Conservation (phyloP, 1,140 invertebrate genomes). For the Drosophila ironensis region DNA sequence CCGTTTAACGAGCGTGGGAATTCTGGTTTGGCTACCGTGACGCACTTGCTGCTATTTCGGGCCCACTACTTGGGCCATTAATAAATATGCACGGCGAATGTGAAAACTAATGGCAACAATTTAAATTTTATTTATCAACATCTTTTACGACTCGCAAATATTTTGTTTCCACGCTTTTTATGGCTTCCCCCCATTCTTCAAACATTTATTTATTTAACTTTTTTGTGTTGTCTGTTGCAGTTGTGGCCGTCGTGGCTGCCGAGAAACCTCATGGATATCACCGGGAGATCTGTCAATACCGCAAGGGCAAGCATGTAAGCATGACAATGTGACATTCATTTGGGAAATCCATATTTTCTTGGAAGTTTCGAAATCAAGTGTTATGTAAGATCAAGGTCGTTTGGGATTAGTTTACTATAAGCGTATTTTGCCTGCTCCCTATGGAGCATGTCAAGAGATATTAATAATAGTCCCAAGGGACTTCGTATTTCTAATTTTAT, state of each 20-base stretch:
- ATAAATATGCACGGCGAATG: conserved; percentile 44
- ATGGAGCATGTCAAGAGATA: too few species aligned
- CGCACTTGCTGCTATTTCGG: conserved; percentile 70
- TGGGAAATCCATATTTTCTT: not conserved
- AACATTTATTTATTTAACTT: conserved; percentile 7
- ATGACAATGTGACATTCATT: not conserved
- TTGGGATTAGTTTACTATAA: too few species aligned
- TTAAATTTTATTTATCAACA: conserved; percentile 59
- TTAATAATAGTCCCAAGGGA: too few species aligned
- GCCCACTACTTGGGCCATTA: conserved; percentile 36
- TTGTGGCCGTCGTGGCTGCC: conserved; percentile 23
- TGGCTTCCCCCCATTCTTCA: not conserved
- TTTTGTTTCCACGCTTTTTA: conserved; percentile 26
- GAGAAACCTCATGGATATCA: conserved; percentile 56
- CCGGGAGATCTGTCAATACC: conserved; percentile 70
- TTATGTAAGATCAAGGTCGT: too few species aligned
- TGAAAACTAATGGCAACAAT: conserved; percentile 50
- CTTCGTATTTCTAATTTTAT: too few species aligned
- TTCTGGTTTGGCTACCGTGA: conserved; percentile 40
- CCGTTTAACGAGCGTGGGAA: conserved; percentile 66
- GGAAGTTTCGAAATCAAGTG: too few species aligned
- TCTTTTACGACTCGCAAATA: conserved; percentile 37
- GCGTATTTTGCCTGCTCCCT: too few species aligned
- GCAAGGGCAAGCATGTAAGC: conserved; percentile 64
- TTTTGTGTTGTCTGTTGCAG: too few species aligned